Base-by-base conservation (phyloP, 92 coral and sea anemone genomes). In the Epizoanthus ramosus region DNA sequence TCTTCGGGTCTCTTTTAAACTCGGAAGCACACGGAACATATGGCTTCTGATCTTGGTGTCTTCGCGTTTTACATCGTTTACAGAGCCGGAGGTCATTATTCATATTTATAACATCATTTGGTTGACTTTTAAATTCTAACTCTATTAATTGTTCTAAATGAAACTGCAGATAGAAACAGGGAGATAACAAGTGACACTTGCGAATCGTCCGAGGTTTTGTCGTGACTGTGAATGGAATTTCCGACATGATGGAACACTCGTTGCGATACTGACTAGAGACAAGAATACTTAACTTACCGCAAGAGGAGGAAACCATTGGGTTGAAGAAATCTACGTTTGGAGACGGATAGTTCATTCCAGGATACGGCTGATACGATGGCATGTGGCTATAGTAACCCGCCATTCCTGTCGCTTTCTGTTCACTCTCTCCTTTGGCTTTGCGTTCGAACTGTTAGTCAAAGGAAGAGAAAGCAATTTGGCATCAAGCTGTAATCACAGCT, bases 331-430 rank as follows among this genome's bases (percentile, higher is more conserved):
- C 98, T 35, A 94, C 90, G 47, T 94, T 91, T 59, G 95, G 98
- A 0, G 95, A 89, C 2, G 95, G 93, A 82, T 85, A 90, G 9
- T 75, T 80, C 89, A 93, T 86, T 28, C 87, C 94, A 15, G 92
- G 94, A 68, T 77, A 81, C 3, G 90, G 89, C 15, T 88, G 89
- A 63, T 91, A 91, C 5, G 94, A 84, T 56, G 98, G 90, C 84
- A 93, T 85, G 79, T 93, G 98, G 53, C 97, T 90, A 83, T 86
- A 93, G 80, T 93, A 93, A 80, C 98, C 98, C 87, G 98, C 98
- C 98, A 93, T 93, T 21, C n/a, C 14, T 61, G 54, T 50, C 15
- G 54, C 16, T 47, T 47, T 47, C 54, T 47, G 54, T 9, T 47
- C 54, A 47, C 54, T 47, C 14, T 50, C 14, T 61, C 23, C 71